Conservation (phyloP, 2,113 vertebrate genomes). For the Ellobius talpinus region DNA sequence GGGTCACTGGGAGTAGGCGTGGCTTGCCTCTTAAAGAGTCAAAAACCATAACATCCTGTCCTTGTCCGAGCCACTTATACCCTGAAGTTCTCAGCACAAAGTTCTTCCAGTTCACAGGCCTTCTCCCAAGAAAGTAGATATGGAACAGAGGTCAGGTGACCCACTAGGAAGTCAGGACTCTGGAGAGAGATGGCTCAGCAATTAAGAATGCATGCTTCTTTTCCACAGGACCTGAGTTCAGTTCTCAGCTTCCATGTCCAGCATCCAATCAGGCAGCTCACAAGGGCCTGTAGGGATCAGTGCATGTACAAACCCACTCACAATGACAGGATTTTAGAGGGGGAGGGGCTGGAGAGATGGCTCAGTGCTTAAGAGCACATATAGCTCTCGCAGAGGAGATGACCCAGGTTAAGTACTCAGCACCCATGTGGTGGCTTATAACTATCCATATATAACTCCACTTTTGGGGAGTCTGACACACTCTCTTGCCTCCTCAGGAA, state of each 20-base stretch:
- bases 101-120: neutral
- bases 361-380: neutral
- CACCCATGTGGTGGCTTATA: neutral
- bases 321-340: neutral
- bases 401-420: neutral
- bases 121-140: neutral
- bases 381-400: neutral
- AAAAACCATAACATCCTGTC: too few relatives aligned
- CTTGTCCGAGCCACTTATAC: neutral
- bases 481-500: neutral
- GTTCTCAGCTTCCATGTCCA: neutral
- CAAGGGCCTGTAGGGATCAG: neutral
- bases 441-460: neutral
- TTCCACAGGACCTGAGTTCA: neutral
- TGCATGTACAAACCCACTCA: neutral
- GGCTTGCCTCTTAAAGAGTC: too few relatives aligned
- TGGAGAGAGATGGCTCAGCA: neutral
- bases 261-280: neutral
- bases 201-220: neutral
- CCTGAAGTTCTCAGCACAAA: neutral
- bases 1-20: too few relatives aligned
- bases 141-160: neutral
- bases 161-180: neutral
- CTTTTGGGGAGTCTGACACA: neutral
- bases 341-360: neutral